Evolutionary conservation across 1,140 invertebrate genomes (phyloP), one percentile per base, ranked within the genome.

Genomic region (Thaumatotibia leucotreta): DNA sequence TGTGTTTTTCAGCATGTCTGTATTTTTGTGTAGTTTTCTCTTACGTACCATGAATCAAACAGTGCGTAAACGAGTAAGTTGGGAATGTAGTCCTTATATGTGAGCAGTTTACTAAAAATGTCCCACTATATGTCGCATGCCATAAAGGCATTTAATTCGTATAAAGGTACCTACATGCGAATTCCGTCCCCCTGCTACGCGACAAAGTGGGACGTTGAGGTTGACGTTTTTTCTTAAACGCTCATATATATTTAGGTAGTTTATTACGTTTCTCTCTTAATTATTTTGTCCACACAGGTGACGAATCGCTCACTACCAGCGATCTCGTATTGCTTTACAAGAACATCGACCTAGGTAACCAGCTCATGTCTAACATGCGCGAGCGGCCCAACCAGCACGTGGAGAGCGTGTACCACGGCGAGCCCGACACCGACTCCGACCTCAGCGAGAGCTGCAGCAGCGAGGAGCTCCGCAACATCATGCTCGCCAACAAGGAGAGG

Each of bases 281-380:
- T 72, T 69, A 45, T 20, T 20, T 45, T 45, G 8, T 45, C 39
- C 17, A 20, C 8, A 8, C 67, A 82, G 77, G 69, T 70, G 69
- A 71, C 5, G 74, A 79, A 50, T 61, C 69, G 4, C 64, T 88
- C 8, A 77, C 73, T 35, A 61, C 77, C 6, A 73, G 72, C 50
- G 88, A 91, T 66, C 73, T 89, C 32, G 76, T 88, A 0, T 73
- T 85, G 58, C 68, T 91, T 9, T 89, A 89, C 66, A 79, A 88
- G 75, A 91, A 91, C 67, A 77, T 86, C 17, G 87, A 87, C 45
- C 45, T 80, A 32, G 82, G 72, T 0, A 79, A 74, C 5, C 78
- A 84, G 58, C 65, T 80, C 0, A 75, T 81, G 64, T 52, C 73
- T 20, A 67, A 64, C 22, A 64, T 69, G 0, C 76, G 65, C 20